Evolutionary conservation across 1,140 invertebrate genomes (phyloP).

Genomic region (Oryzaephilus surinamensis): DNA sequence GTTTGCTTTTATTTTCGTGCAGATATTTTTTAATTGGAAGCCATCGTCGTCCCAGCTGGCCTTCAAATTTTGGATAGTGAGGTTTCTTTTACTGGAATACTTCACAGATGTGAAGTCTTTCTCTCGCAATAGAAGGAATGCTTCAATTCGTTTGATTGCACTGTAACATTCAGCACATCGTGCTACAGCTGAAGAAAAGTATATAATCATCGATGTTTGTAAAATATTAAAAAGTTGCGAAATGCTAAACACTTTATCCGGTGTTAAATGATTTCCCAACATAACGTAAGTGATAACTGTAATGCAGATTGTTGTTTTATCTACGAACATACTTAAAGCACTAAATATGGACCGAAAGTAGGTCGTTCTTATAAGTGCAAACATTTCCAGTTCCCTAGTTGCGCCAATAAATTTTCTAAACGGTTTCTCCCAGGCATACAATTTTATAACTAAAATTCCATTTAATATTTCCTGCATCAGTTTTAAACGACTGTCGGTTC

Average conservation of each 20-base stretch:
- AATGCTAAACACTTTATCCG: conserved; percentile 63
- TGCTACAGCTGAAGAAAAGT: conserved; percentile 49
- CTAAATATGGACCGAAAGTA: too few species aligned
- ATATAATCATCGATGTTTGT: conserved; percentile 59
- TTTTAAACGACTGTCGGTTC: too few species aligned
- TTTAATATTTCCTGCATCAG: too few species aligned
- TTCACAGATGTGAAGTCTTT: conserved; percentile 21
- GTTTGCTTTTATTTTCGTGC: conserved; percentile 48
- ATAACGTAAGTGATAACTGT: too few species aligned
- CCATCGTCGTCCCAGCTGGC: conserved; percentile 39
- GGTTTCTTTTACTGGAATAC: conserved; percentile 3
- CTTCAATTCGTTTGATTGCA: conserved; percentile 50
- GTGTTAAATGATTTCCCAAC: too few species aligned
- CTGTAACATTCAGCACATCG: conserved; percentile 46
- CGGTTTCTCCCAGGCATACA: too few species aligned
- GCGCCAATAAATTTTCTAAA: too few species aligned
- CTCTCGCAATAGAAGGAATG: conserved; percentile 48
- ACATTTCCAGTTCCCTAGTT: too few species aligned
- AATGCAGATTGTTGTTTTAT: too few species aligned
- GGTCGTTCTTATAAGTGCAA: too few species aligned
- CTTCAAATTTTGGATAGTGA: background rate
- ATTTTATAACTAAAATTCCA: too few species aligned
- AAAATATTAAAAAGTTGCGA: conserved; percentile 61
- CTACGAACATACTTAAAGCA: too few species aligned
- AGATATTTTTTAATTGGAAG: conserved; percentile 50